Conservation (phyloP, 1,140 invertebrate species). For the Calosoma granatense region DNA sequence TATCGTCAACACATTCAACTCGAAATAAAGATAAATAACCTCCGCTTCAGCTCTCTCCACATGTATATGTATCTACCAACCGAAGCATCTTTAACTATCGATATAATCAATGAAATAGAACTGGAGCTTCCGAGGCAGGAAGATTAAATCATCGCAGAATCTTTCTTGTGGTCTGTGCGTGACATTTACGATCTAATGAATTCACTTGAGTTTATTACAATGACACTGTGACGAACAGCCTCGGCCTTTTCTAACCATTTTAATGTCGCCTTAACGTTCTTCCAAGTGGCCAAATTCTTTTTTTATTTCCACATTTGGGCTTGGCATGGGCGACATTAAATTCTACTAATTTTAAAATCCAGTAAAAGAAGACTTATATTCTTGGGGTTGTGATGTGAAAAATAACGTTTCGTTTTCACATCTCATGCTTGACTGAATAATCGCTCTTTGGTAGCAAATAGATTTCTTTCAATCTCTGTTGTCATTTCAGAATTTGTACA, state of each 20-base stretch:
- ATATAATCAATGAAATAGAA: conserved; percentile 2
- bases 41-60: not conserved
- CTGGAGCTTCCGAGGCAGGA: not conserved
- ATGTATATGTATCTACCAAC: not conserved
- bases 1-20: not conserved
- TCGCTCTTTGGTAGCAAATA: no score
- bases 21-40: conserved; percentile 1
- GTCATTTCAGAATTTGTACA: no score
- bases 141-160: conserved; percentile 1
- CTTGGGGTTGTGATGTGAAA: no score
- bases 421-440: no score
- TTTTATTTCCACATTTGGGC: no score
- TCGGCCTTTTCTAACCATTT: not conserved
- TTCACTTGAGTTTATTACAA: conserved; percentile 1
- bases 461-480: no score
- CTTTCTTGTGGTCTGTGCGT: not conserved
- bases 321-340: no score
- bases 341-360: no score
- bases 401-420: no score
- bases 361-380: no score
- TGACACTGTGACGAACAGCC: not conserved
- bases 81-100: no score
- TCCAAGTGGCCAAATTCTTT: not conserved
- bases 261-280: not conserved
- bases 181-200: conserved; percentile 3